A percentile compares a stretch with the other conserved stretches of the same genome.
phyloP scores from a whole-genome alignment of 2,888 invertebrate genomes.

The Eupsilia transversa region DNA sequence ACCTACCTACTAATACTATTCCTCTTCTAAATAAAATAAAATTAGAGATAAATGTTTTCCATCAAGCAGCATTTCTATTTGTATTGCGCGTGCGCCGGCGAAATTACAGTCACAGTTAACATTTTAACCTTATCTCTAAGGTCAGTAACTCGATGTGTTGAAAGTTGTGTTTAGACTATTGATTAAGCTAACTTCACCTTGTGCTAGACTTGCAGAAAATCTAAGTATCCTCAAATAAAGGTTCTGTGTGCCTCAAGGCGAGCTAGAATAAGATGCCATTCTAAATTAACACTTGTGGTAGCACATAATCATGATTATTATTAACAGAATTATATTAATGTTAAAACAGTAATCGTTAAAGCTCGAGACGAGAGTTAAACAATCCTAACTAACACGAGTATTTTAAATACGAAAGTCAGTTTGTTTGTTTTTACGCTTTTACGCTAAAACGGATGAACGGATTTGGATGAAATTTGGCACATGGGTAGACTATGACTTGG shows the following conservation, averaged over 20 bases:
- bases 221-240: constrained; percentile 40
- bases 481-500: no score
- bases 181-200: constrained; percentile 37
- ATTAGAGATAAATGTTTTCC: no score
- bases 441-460: no score
- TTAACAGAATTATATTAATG: not conserved
- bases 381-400: not conserved
- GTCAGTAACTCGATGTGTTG: constrained; percentile 23
- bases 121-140: constrained; percentile 1
- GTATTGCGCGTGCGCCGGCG: not conserved
- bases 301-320: constrained; percentile 7
- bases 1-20: no score
- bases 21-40: no score
- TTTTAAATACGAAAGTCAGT: no score
- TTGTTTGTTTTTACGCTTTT: no score
- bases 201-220: constrained; percentile 25
- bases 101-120: not conserved
- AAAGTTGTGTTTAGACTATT: constrained; percentile 40
- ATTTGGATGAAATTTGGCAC: no score
- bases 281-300: constrained; percentile 27
- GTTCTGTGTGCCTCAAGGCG: constrained; percentile 34
- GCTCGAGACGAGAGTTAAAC: not conserved
- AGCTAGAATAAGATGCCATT: constrained; percentile 23
- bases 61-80: no score
- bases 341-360: constrained; percentile 8